Evolutionary conservation across 2,113 vertebrate genomes (phyloP).

Genomic region (Takifugu flavidus): DNA sequence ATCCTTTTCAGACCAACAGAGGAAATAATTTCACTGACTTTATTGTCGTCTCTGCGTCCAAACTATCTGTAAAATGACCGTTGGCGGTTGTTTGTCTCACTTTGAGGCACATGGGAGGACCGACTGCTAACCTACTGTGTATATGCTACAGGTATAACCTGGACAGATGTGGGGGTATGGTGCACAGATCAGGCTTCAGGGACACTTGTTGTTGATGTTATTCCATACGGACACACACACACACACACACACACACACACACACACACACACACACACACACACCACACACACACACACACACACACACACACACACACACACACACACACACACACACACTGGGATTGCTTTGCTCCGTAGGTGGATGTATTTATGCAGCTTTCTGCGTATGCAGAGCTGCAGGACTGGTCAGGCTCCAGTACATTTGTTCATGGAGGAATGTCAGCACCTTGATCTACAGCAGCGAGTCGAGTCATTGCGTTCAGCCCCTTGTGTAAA

Average conservation of each 20-base stretch:
- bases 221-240: conserved; percentile 15
- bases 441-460: conserved; percentile 44
- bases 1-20: too few species aligned
- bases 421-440: conserved; percentile 48
- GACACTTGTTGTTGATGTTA: conserved; percentile 38
- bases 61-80: too few species aligned
- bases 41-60: too few species aligned
- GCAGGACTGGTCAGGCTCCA: conserved; percentile 32
- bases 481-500: conserved; percentile 5
- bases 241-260: conserved; percentile 10
- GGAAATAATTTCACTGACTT: too few species aligned
- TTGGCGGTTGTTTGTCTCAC: background rate
- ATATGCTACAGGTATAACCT: conserved; percentile 36
- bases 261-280: conserved; percentile 17
- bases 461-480: conserved; percentile 18
- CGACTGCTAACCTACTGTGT: conserved; percentile 22
- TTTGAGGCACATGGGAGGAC: conserved; percentile 32
- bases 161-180: conserved; percentile 17
- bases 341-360: conserved; percentile 24
- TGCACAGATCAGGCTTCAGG: conserved; percentile 45
- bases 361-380: conserved; percentile 6
- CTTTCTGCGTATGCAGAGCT: conserved; percentile 32
- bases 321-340: conserved; percentile 2
- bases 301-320: conserved; percentile 6
- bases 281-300: conserved; percentile 6